phyloP scores from a whole-genome alignment of 2,113 vertebrate genomes.

The human region DNA sequence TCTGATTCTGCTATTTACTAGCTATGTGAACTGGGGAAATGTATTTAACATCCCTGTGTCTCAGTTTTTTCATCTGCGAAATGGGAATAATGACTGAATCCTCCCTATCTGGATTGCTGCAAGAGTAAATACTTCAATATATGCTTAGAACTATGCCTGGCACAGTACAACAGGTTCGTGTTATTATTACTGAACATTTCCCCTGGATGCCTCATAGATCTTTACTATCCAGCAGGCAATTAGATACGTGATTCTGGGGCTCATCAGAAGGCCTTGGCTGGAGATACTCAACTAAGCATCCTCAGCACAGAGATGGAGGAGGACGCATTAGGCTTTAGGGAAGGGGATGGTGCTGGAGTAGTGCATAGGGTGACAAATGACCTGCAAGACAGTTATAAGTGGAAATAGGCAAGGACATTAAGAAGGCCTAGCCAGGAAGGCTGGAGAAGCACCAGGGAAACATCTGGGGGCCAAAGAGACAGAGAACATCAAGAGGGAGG shows the following conservation, averaged over 20 bases:
- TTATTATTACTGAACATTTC: background rate
- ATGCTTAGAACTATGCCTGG: background rate
- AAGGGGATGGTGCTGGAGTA: background rate
- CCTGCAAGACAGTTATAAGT: background rate
- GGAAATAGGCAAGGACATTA: background rate
- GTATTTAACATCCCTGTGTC: background rate
- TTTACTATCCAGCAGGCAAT: background rate
- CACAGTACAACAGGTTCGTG: background rate
- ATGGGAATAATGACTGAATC: background rate
- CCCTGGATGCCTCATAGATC: background rate
- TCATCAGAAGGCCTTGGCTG: background rate
- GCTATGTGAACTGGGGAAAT: background rate
- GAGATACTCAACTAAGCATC: background rate
- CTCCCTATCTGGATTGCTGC: background rate
- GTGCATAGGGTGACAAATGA: background rate
- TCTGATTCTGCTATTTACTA: background rate
- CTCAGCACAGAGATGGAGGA: background rate
- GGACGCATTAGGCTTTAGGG: background rate
- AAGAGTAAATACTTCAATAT: background rate
- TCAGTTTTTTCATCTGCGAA: background rate
- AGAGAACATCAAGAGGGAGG: background rate
- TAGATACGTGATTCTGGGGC: background rate
- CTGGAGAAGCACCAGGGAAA: background rate
- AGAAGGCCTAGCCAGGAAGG: background rate
- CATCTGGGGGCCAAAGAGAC: background rate